Base-by-base conservation (phyloP, 1,140 invertebrate genomes). In the Drosophila lini region DNA sequence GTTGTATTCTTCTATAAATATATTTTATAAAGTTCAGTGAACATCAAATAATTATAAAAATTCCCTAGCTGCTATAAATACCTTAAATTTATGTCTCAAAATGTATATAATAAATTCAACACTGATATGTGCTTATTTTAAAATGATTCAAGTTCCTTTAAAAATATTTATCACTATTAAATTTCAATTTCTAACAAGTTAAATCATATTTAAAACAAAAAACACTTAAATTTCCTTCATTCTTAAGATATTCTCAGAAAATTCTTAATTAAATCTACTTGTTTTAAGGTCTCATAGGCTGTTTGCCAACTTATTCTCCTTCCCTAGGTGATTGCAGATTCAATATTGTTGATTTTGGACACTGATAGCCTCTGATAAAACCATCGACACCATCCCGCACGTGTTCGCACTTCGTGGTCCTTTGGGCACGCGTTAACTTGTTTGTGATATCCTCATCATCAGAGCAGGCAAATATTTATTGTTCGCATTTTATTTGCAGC, bases 361-460 rank as follows among this genome's bases (percentile, higher is more conserved):
- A 88, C 69, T 71, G 80, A 88, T 88, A 88, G 78, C 50, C 34
- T 56, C 22, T 56, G 53, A 56, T 40, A 56, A 41, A 41, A 19
- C 38, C 60, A n/a, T 48, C 34, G 19, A 34, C 57, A 25, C 61
- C 62, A 64, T 67, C n/a, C 47, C 42, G 84, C 83, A 86, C 83
- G 84, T 86, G 83, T 86, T 86, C 83, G 81, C 83, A 86, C 83
- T 86, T 80, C 76, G 83, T 80, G 83, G 83, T 82, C 60, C 65
- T 67, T 65, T 25, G 36, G 73, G 40, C 84, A 89, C 84, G 84
- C 88, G 84, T 57, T 44, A 50, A 69, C 61, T 56, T 74, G 53
- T 81, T 84, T 81, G 59, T 62, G 71, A 78, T 81, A 78, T 68
- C 61, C 44, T 52, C 81, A 76, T 62, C 79, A 73, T 60, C 79